These are phyloP conservation scores for Pluvialis apricaria DNA, from an alignment of 2,113 vertebrate species.

Conservation along the genomic window DNA sequence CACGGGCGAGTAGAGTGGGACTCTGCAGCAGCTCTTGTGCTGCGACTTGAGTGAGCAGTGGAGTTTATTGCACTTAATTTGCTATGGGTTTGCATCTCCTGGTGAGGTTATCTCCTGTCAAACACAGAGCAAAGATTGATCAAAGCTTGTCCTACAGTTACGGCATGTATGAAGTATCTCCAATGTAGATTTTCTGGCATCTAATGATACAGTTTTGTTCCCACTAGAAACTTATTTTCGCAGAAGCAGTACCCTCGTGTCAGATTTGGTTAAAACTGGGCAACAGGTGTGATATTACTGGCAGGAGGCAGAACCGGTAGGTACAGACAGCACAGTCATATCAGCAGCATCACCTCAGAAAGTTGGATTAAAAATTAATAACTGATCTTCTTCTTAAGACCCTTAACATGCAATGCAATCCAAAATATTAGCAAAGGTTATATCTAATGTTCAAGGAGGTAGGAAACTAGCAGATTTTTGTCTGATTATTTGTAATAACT, in stretches of 20 bases:
- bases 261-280: neutral
- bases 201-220: neutral
- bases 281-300: neutral
- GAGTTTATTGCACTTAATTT: neutral
- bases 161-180: neutral
- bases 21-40: neutral
- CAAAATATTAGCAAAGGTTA: neutral
- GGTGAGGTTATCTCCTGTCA: neutral
- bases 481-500: neutral
- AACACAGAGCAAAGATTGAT: neutral
- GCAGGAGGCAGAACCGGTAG: neutral
- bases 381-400: neutral
- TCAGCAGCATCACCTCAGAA: rapidly evolving
- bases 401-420: neutral
- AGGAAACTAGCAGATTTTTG: neutral
- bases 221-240: neutral
- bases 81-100: neutral
- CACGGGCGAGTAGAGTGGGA: rapidly evolving
- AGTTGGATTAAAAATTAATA: neutral
- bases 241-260: neutral
- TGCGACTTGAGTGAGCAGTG: neutral
- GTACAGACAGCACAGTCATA: neutral
- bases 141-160: neutral
- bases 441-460: neutral
- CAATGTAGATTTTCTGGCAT: neutral